Conservation (phyloP, 2,888 invertebrate species). For the Ophioninae sp. region DNA sequence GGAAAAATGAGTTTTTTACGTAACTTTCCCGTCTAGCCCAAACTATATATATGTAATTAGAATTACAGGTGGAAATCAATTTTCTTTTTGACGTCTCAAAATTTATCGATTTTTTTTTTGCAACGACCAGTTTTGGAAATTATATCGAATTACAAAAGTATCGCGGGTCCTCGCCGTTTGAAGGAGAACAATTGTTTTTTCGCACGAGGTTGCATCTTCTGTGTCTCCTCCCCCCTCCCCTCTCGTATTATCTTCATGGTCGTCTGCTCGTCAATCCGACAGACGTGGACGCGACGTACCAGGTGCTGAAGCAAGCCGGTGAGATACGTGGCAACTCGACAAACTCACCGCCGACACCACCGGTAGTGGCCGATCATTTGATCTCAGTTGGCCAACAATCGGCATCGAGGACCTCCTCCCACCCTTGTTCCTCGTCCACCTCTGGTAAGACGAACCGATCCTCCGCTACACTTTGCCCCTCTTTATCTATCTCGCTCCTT, state of each 20-base stretch:
- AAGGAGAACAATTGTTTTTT: background rate
- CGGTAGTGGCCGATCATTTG: constrained; percentile 77
- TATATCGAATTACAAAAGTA: background rate
- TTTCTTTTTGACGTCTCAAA: background rate
- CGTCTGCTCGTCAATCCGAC: constrained; percentile 66
- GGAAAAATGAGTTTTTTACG: too few relatives aligned
- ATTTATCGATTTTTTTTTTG: constrained; percentile 3
- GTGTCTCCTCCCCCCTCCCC: constrained; percentile 11
- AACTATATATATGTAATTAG: too few relatives aligned
- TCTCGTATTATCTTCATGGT: constrained; percentile 17
- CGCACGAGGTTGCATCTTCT: background rate
- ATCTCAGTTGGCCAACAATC: constrained; percentile 76
- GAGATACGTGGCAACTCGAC: constrained; percentile 85
- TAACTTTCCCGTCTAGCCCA: too few relatives aligned
- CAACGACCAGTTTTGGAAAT: background rate
- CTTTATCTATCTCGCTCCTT: background rate
- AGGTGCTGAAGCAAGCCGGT: constrained; percentile 96
- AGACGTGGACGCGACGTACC: constrained; percentile 96
- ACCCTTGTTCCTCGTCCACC: constrained; percentile 81
- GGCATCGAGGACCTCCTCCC: constrained; percentile 79
- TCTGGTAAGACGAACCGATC: constrained; percentile 78
- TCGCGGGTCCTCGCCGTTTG: background rate
- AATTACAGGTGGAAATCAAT: background rate
- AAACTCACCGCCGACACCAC: constrained; percentile 80
- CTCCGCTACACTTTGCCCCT: constrained; percentile 56